phyloP scores from a whole-genome alignment of 1,140 invertebrate genomes.

The Matsumurasca onukii region DNA sequence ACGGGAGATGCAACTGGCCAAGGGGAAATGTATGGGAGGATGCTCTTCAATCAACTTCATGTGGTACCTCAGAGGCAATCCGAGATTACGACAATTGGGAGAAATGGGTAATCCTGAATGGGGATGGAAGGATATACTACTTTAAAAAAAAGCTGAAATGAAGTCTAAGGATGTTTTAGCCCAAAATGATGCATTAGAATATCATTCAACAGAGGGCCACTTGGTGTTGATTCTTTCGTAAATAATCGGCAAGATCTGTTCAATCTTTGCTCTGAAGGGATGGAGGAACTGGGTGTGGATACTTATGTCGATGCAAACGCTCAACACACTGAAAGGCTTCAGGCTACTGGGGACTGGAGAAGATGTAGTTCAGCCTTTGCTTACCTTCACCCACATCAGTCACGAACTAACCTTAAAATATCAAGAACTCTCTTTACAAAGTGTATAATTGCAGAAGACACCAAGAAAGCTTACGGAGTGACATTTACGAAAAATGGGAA shows the following conservation, averaged over 20 bases:
- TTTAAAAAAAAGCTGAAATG: constrained; percentile 81
- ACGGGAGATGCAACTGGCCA: constrained; percentile 58
- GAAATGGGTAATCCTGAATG: constrained; percentile 63
- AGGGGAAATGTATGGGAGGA: constrained; percentile 56
- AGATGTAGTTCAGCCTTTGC: constrained; percentile 87
- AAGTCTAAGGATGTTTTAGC: constrained; percentile 73
- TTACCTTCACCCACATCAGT: constrained; percentile 65
- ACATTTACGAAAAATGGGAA: constrained; percentile 63
- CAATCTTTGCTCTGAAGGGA: constrained; percentile 59
- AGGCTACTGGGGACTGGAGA: constrained; percentile 72
- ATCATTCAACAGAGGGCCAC: constrained; percentile 75
- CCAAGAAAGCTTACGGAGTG: constrained; percentile 67
- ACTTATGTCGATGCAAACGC: constrained; percentile 80
- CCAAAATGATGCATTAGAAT: constrained; percentile 53
- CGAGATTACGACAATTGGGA: constrained; percentile 73
- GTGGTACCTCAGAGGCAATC: constrained; percentile 65
- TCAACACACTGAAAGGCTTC: constrained; percentile 73
- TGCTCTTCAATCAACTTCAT: constrained; percentile 62
- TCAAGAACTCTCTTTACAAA: constrained; percentile 61
- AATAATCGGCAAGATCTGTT: constrained; percentile 50
- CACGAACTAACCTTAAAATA: constrained; percentile 64
- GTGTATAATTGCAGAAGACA: constrained; percentile 65
- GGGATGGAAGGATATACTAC: constrained; percentile 72
- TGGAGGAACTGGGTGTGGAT: constrained; percentile 73
- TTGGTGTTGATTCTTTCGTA: constrained; percentile 65